Evolutionary conservation across 2,797 vertebrate genomes (phyloP), one percentile per base, ranked within the genome.

Genomic region (Sphenodon punctatus): DNA sequence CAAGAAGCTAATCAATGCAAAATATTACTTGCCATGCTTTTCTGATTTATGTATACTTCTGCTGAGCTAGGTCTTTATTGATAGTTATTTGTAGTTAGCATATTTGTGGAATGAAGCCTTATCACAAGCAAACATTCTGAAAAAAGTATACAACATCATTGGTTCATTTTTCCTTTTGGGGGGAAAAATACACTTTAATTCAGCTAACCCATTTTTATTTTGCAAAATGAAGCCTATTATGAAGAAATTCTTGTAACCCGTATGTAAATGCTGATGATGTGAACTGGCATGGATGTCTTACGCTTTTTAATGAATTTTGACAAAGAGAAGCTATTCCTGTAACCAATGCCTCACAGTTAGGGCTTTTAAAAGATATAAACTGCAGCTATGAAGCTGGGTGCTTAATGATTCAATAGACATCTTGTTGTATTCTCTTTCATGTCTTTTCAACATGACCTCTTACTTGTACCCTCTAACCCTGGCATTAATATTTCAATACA

Each of bases 401-500:
- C 27, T 16, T 55, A 80, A 88, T 15, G 77, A 87, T 45, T 79
- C 46, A 72, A 38, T 36, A 87, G 61, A 45, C 4, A 0, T 65
- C 25, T 69, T 38, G 30, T 53, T 72, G 10, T 64, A 81, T 84
- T 91, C 55, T 78, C 64, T 88, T 79, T 87, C 69, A 89, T 85
- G 69, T 93, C 91, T 84, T 81, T 74, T 69, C 42, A 74, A 10
- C 36, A 42, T 82, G 70, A 77, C 58, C 82, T 79, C 55, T 81
- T 87, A 68, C 80, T 92, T 86, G 55, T 39, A 77, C 41, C 78
- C 72, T 80, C 75, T 80, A 91, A 93, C 87, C 80, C 66, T 68
- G n/a, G 53, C 56, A 82, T 90, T 88, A 91, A 90, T 91, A 93
- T 92, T 94, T 93, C 89, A 95, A 89, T 81, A 74, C 34, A 83